Evolutionary conservation across 2,888 invertebrate genomes (phyloP), one percentile per base, ranked within the genome.

Genomic region (Torymus texanus): DNA sequence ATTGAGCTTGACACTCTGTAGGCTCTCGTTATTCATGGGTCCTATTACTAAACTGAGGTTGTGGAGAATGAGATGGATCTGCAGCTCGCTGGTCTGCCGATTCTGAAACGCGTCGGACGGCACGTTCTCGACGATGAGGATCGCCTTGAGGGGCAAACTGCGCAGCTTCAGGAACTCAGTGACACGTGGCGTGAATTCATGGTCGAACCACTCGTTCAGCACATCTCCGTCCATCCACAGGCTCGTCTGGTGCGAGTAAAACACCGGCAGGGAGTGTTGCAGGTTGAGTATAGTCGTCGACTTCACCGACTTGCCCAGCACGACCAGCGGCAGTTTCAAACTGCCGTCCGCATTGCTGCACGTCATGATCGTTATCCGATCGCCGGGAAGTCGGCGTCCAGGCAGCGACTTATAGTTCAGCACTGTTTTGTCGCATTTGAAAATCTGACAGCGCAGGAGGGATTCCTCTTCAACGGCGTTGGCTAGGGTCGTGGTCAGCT

Each of bases 271-370:
- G 12, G 61, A 67, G 2, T 76, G 61, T 16, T 82, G 81, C 1
- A 85, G 50, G 58, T 83, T 81, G 65, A 82, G 80, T 5, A 85
- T 75, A 5, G 78, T 75, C 63, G 83, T 72, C 1, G 84, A 82
- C 51, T 84, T 84, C 2, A 78, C 67, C 10, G 83, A 82, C 74
- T 85, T 84, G 0, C 84, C 83, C n/a, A 84, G 82, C 4, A 84
- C 72, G 50, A 84, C 77, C 10, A 83, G 61, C 0, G 83, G 82
- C 10, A 83, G 75, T 66, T 81, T 83, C 13, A 81, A 61, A 18
- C 78, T 82, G 5, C 84, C 83, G 13, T 81, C 75, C 4, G 83
- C 82, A 70, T 84, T 85, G 65, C 82, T 76, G 77, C 84, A 85
- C 1, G 83, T 67, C 79, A 83, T 76, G 0, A 84, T 70, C 29